phyloP scores from a whole-genome alignment of 2,888 invertebrate species.

The Melieria crassipennis region DNA sequence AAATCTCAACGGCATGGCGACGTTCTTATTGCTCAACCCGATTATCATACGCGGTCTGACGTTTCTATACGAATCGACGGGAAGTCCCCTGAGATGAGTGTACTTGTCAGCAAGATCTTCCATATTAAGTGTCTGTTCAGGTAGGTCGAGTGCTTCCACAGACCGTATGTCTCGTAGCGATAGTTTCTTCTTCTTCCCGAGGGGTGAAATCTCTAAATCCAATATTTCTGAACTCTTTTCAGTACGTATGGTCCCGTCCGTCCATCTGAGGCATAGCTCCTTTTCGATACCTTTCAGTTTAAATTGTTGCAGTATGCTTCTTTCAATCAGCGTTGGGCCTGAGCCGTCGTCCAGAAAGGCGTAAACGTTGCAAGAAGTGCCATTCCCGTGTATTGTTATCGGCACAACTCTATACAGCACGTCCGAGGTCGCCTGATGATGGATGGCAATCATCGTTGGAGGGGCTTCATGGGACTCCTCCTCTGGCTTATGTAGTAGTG shows the following conservation, averaged over 20 bases:
- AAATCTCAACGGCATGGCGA: constrained; percentile 33
- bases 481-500: neutral
- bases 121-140: constrained; percentile 31
- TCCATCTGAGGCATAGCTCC: constrained; percentile 32
- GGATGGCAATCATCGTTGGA: too few relatives aligned
- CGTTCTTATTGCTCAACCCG: constrained; percentile 35
- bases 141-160: constrained; percentile 34
- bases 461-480: too few relatives aligned
- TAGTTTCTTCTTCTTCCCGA: constrained; percentile 22
- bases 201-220: constrained; percentile 18
- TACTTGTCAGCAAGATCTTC: constrained; percentile 25
- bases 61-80: constrained; percentile 25
- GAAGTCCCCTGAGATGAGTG: constrained; percentile 30
- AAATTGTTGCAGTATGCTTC: constrained; percentile 1
- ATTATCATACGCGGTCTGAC: constrained; percentile 32
- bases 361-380: constrained; percentile 15
- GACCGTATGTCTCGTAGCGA: constrained; percentile 24
- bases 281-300: constrained; percentile 4
- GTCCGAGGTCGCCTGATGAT: too few relatives aligned
- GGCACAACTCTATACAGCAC: too few relatives aligned
- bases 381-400: too few relatives aligned
- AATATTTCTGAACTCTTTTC: constrained; percentile 27
- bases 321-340: constrained; percentile 30
- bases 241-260: constrained; percentile 33
- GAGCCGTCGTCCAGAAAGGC: constrained; percentile 33